These are phyloP conservation scores for Spialia ferax DNA, from an alignment of 2,888 invertebrate genomes.

Conservation along the genomic window DNA sequence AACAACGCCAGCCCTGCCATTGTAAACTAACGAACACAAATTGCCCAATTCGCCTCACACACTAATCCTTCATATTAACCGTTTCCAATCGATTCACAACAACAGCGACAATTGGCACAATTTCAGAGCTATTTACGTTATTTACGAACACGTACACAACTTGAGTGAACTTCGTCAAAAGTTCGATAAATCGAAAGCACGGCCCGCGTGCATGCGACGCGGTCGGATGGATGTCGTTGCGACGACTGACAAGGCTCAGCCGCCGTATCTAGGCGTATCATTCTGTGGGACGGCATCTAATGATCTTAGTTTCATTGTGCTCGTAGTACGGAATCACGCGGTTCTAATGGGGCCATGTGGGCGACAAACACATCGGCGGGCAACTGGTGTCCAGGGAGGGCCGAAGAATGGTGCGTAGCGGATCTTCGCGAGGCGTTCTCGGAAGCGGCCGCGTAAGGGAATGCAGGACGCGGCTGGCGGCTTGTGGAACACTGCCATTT, in stretches of 20 bases:
- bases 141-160: slow-evolving; percentile 3
- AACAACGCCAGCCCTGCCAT: slow-evolving; percentile 58
- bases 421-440: slow-evolving; percentile 66
- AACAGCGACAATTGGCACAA: slow-evolving; percentile 46
- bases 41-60: slow-evolving; percentile 69
- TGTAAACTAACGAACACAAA: slow-evolving; percentile 62
- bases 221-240: slow-evolving; percentile 75
- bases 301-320: slow-evolving; percentile 71
- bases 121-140: slow-evolving; percentile 6
- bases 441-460: slow-evolving; percentile 73
- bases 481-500: slow-evolving; percentile 61
- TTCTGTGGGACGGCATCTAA: slow-evolving; percentile 70
- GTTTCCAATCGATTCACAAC: slow-evolving; percentile 63
- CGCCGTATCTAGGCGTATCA: slow-evolving; percentile 61
- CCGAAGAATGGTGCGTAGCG: slow-evolving; percentile 59
- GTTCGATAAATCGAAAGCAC: slow-evolving; percentile 51
- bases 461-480: slow-evolving; percentile 69
- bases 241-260: slow-evolving; percentile 69
- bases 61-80: slow-evolving; percentile 55
- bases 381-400: slow-evolving; percentile 59
- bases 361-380: slow-evolving; percentile 60
- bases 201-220: slow-evolving; percentile 61
- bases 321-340: slow-evolving; percentile 63
- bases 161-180: slow-evolving; percentile 24
- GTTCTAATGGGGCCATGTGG: slow-evolving; percentile 69